Percentiles rank a stretch among this genome's conserved stretches.
Evolutionary conservation across 2,113 vertebrate species (phyloP).

Genomic region (Bucco capensis): DNA sequence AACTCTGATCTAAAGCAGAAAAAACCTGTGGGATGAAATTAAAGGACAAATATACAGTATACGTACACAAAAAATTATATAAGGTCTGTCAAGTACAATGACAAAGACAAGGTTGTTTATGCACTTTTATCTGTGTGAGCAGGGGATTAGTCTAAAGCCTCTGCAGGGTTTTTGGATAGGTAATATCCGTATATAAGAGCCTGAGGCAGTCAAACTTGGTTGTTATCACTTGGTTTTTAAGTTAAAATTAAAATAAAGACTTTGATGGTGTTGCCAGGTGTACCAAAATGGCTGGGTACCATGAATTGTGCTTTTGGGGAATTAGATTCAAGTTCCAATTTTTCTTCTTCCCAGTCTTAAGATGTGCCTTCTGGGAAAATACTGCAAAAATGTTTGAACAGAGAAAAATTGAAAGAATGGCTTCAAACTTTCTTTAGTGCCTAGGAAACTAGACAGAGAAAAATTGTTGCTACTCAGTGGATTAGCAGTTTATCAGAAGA

Average conservation of each 20-base stretch:
- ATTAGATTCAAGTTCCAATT: background rate
- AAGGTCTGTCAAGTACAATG: background rate
- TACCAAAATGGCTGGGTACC: background rate
- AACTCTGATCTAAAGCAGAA: background rate
- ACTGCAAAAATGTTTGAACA: background rate
- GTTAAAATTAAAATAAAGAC: background rate
- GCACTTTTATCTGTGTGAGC: background rate
- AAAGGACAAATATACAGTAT: background rate
- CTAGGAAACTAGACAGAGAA: background rate
- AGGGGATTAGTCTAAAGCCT: background rate
- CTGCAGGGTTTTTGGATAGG: background rate
- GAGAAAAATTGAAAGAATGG: background rate
- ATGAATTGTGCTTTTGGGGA: background rate
- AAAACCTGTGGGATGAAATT: background rate
- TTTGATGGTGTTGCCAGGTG: background rate
- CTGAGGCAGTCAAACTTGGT: background rate
- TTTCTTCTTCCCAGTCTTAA: background rate
- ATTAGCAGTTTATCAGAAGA: background rate
- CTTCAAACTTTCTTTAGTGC: background rate
- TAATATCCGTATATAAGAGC: background rate
- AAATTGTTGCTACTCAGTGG: background rate
- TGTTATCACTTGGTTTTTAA: background rate
- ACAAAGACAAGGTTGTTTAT: background rate
- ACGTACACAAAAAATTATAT: background rate
- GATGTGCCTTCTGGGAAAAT: background rate